These are phyloP conservation scores for Ctenopoma multispine DNA, from an alignment of 2,797 vertebrate species.

Conservation along the genomic window DNA sequence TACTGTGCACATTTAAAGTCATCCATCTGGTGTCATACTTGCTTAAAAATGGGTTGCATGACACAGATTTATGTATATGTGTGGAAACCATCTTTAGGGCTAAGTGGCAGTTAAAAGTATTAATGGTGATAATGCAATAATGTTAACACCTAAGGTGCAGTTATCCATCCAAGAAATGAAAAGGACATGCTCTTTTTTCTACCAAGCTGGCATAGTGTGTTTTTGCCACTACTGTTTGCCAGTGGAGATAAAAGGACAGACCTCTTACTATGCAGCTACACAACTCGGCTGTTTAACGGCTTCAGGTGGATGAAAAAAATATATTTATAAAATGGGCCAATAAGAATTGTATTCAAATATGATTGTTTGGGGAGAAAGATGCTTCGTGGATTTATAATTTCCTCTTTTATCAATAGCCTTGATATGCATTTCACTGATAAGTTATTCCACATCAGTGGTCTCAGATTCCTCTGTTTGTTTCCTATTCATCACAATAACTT, in stretches of 20 bases:
- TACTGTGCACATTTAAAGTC: conserved; percentile 6
- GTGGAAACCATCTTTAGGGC: conserved; percentile 10
- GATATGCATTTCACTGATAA: background rate
- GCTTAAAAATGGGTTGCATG: conserved; percentile 22
- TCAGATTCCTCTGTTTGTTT: conserved; percentile 36
- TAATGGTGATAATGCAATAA: conserved; percentile 31
- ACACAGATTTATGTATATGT: too few relatives aligned
- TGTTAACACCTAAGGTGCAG: conserved; percentile 6
- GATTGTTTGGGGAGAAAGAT: background rate
- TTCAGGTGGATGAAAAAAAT: conserved; percentile 45
- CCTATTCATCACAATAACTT: conserved; percentile 15
- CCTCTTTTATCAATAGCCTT: background rate
- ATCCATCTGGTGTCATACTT: conserved; percentile 24
- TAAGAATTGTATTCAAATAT: background rate
- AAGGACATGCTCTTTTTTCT: conserved; percentile 56
- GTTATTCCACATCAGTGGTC: background rate
- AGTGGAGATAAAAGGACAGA: conserved; percentile 72
- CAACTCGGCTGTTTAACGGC: conserved; percentile 57
- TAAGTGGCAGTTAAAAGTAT: conserved; percentile 29
- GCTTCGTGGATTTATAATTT: background rate
- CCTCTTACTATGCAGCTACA: conserved; percentile 72
- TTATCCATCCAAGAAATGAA: conserved; percentile 41
- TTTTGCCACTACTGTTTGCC: conserved; percentile 60
- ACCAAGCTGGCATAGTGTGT: conserved; percentile 59
- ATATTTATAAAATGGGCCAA: background rate